These are phyloP conservation scores for Poecilia picta DNA, from an alignment of 2,797 vertebrate genomes.

Conservation along the genomic window DNA sequence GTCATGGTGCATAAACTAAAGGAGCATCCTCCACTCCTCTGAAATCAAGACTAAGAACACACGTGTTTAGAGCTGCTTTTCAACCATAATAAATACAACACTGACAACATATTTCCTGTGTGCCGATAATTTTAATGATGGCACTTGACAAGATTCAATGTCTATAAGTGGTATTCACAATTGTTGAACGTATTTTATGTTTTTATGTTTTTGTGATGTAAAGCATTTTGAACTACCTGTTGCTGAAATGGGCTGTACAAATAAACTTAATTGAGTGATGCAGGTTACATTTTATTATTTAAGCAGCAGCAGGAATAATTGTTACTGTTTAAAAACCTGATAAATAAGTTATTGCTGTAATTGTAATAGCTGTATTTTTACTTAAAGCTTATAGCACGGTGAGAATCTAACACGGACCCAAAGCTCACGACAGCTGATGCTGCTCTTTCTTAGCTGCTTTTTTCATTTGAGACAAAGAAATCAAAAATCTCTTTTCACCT, in stretches of 20 bases:
- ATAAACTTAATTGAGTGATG: no score
- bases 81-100: no score
- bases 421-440: background rate
- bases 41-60: no score
- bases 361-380: background rate
- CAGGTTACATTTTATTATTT: background rate
- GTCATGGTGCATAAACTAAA: background rate
- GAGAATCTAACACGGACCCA: background rate
- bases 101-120: no score
- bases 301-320: background rate
- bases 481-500: background rate
- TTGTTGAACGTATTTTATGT: no score
- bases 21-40: background rate
- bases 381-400: background rate
- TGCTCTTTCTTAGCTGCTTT: background rate
- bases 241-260: no score
- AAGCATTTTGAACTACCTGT: no score
- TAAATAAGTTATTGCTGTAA: background rate
- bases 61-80: no score
- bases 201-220: no score
- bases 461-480: background rate
- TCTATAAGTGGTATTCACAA: no score
- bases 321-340: background rate
- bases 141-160: no score
- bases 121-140: no score